These are phyloP conservation scores for Drosophila guanche DNA, from an alignment of 1,140 invertebrate genomes.

Conservation along the genomic window DNA sequence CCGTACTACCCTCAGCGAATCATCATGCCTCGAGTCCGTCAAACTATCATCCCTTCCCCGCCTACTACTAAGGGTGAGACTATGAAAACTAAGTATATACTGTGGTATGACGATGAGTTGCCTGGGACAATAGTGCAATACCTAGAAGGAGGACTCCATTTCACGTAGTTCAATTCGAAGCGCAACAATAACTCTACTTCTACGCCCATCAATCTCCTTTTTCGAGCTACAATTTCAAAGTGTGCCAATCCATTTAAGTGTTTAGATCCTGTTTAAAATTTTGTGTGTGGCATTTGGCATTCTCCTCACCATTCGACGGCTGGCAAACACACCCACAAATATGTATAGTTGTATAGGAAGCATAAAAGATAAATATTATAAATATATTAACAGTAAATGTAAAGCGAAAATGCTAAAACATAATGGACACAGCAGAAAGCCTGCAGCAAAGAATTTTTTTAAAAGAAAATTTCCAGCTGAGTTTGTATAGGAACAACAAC, in stretches of 20 bases:
- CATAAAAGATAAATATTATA: constrained; percentile 34
- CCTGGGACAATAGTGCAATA: constrained; percentile 58
- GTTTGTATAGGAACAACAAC: constrained; percentile 58
- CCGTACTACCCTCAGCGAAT: constrained; percentile 78
- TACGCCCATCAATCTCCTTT: background rate
- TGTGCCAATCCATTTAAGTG: constrained; percentile 73
- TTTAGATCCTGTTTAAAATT: constrained; percentile 53
- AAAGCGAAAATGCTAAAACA: constrained; percentile 4
- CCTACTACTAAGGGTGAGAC: constrained; percentile 69
- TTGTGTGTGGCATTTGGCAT: constrained; percentile 30
- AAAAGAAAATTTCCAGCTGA: constrained; percentile 58
- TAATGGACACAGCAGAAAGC: constrained; percentile 13
- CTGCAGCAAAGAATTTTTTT: constrained; percentile 43
- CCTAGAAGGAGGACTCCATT: background rate
- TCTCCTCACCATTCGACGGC: constrained; percentile 3
- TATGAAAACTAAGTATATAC: too few relatives aligned
- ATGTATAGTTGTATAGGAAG: constrained; percentile 76
- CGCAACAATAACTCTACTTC: background rate
- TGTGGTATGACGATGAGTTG: too few relatives aligned
- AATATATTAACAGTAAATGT: constrained; percentile 14
- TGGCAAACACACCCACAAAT: constrained; percentile 45
- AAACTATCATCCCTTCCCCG: constrained; percentile 83
- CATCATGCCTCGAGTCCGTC: constrained; percentile 83
- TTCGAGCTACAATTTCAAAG: constrained; percentile 32
- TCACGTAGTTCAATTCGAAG: constrained; percentile 5